Base-by-base conservation (phyloP, 2,888 invertebrate species). In the Stenurella melanura region DNA sequence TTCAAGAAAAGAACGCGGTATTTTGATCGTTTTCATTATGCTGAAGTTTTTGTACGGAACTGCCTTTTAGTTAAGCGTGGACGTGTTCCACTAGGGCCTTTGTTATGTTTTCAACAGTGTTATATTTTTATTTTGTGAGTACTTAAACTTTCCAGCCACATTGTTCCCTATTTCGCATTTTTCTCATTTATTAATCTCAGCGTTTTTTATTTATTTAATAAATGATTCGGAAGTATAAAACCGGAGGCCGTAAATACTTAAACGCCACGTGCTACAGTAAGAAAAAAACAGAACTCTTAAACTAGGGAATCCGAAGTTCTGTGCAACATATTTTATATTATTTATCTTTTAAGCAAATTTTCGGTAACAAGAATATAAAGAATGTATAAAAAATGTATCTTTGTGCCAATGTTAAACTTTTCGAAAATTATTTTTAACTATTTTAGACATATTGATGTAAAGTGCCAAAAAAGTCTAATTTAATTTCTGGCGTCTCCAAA, bases 131-230 rank as follows among this genome's bases (percentile, higher is more conserved):
- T 42, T 42, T 42, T 42, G 12, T 42, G 12, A 12, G 42, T 15
- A 50, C 50, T 50, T n/a, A 50, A 50, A n/a, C 50, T 50, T 50
- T 50, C 50, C 50, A n/a, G 6, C 50, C 50, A n/a, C 50, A 50
- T 50, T 50, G 50, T 50, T 50, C 50, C n/a, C n/a, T 50, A 15
- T 50, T 42, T 42, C 50, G n/a, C 50, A n/a, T n/a, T n/a, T 50
- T 50, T 34, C 12, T 50, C 50, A 50, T n/a, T 50, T 17, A 50
- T n/a, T 50, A 50, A 50, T 17, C 50, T n/a, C n/a, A 4, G 15
- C 1, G 15, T 50, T 50, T 50, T 50, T 42, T 42, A 42, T 42
- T 11, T 50, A 50, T 7, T n/a, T 50, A 42, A 50, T 15, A 50
- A n/a, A 12, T 50, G 50, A 50, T 17, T 50, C 50, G 50, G 9